Evolutionary conservation across 1,140 invertebrate species (phyloP), one percentile per base, ranked within the genome.

Genomic region (Chelonus insularis): DNA sequence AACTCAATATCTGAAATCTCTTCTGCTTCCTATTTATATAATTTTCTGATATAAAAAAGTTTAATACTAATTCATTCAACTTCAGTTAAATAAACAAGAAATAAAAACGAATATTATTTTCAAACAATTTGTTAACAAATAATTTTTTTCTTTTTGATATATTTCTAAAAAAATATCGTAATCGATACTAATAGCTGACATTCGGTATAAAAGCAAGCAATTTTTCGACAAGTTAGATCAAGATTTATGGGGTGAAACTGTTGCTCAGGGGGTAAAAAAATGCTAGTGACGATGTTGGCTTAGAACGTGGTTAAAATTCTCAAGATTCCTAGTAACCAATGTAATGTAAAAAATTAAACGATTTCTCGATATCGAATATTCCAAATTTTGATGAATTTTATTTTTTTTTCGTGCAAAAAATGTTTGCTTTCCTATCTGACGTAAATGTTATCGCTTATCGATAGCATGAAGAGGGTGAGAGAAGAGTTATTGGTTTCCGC

Each of bases 161-260:
- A 11, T 12, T 39, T 39, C 39, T 2, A 43, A 18, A 43, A 43
- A 4, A 16, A 16, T 7, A 43, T 16, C 11, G 36, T 9, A 34
- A 4, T 14, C 37, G n/a, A 39, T 43, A 43, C 39, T 16, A 7
- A 16, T 43, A 18, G 39, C 39, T 43, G 1, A 43, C 16, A 18
- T 43, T 43, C 16, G 16, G 4, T 18, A 14, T 39, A 11, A 12
- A 9, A 6, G 32, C n/a, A 29, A 37, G 11, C 14, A 29, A 20
- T 7, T 16, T 20, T 34, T 55, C 14, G 32, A 39, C 52, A 55
- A 55, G 34, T 39, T 39, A 29, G 32, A 55, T 37, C 34, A 20
- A 55, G 58, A 60, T 60, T 60, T 60, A 60, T 60, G 25, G 21
- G 18, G 11, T 16, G 41, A 57, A 57, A 60, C 50, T 54, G 58